These are phyloP conservation scores for Drosophila bocqueti DNA, from an alignment of 1,140 invertebrate genomes.

Conservation along the genomic window DNA sequence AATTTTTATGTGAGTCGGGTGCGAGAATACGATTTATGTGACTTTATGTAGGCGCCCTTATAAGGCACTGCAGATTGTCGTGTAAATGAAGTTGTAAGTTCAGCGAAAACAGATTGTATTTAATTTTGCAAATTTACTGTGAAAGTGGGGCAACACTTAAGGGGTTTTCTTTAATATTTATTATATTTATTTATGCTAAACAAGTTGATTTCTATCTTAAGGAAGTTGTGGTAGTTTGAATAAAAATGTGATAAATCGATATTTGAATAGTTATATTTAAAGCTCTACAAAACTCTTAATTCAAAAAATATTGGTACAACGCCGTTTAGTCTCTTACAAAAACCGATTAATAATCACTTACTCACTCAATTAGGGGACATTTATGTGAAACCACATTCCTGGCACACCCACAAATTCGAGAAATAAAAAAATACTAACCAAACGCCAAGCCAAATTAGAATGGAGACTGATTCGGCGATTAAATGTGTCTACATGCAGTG, in stretches of 20 bases:
- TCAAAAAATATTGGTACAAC: not conserved
- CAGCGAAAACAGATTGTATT: conserved; percentile 8
- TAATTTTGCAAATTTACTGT: conserved; percentile 9
- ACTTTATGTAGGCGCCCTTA: conserved; percentile 70
- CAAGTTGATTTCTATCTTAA: not conserved
- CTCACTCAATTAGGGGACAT: conserved; percentile 62
- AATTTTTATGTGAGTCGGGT: conserved; percentile 74
- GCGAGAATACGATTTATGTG: conserved; percentile 65
- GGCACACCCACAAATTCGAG: conserved; percentile 31
- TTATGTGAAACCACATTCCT: conserved; percentile 58
- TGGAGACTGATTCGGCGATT: conserved; percentile 35
- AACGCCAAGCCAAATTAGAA: conserved; percentile 41
- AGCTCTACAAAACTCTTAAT: not conserved
- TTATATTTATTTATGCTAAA: not conserved
- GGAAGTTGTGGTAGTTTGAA: not conserved
- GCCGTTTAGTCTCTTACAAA: not conserved
- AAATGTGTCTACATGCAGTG: conserved; percentile 22
- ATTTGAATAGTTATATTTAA: too few relatives aligned
- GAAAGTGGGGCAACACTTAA: conserved; percentile 1
- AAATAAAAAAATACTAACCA: conserved; percentile 10
- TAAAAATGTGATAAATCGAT: too few relatives aligned
- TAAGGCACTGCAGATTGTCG: conserved; percentile 36
- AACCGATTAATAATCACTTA: not conserved
- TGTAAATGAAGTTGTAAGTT: conserved; percentile 66
- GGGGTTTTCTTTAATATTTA: not conserved